Base-by-base conservation (phyloP, 2,888 invertebrate species). In the Stenichneumon culpator region DNA sequence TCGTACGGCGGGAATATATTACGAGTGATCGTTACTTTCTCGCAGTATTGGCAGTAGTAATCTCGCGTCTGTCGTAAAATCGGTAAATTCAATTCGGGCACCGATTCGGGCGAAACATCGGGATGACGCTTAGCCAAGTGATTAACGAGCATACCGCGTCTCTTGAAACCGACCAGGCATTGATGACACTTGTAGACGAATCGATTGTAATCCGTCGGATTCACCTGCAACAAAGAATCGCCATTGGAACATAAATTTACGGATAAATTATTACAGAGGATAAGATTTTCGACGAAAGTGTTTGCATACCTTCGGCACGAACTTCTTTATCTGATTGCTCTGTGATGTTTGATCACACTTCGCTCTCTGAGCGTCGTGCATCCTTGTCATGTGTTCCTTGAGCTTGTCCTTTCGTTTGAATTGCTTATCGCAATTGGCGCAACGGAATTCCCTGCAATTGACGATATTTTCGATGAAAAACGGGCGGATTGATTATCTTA, bases 41-140 rank as follows among this genome's bases (percentile, higher is more conserved):
- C 97, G 93, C 98, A 98, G 89, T 97, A 97, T 90, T 96, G 97
- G 94, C 98, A 98, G 92, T 96, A 97, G 93, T 97, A 98, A 91
- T 97, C 97, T 16, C 97, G 95, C 63, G 97, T 97, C 16, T 97
- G 96, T 87, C 96, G 95, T 85, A 97, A 94, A 89, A 98, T 97
- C 0, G 98, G 98, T 86, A 97, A 94, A 90, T 97, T 97, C 52
- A 97, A 94, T 94, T 97, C 97, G 19, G 96, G 97, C 50, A 96
- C 96, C 0, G 96, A 95, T 86, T 96, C 95, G 0, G 96, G 95
- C 50, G 95, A 94, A 67, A 96, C 95, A 78, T 95, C 95, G 36
- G 97, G 95, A 95, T 97, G 96, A 87, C 97, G 94, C 91, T 97
- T 97, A 84, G 97, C 97, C 88, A 98, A 94, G 93, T 98, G 98